These are phyloP conservation scores for Cardiocondyla obscurior DNA, from an alignment of 1,140 invertebrate genomes.

Conservation along the genomic window DNA sequence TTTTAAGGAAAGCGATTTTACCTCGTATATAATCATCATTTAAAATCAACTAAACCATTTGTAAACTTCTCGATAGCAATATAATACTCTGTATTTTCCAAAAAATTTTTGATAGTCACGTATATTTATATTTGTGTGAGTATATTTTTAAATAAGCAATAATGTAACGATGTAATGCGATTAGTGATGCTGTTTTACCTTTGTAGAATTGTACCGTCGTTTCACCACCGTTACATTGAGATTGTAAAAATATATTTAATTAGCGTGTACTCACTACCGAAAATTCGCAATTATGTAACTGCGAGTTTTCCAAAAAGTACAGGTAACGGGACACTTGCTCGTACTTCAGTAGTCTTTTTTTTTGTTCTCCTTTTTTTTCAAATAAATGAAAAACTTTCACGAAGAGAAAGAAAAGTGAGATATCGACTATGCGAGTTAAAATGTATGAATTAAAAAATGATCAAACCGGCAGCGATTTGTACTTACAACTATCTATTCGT, in stretches of 20 bases:
- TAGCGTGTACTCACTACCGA: conserved; percentile 10
- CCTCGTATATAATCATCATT: conserved; percentile 32
- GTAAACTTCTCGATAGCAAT: conserved; percentile 40
- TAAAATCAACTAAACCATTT: conserved; percentile 16
- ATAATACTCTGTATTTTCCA: conserved; percentile 47
- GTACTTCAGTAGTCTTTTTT: not conserved
- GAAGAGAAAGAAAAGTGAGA: conserved; percentile 49
- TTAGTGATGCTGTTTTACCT: conserved; percentile 29
- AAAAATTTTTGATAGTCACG: conserved; percentile 40
- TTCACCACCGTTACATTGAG: conserved; percentile 19
- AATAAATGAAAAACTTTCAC: conserved; percentile 5
- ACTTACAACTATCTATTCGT: conserved; percentile 33
- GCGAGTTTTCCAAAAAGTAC: not conserved
- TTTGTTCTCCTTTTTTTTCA: too few relatives aligned
- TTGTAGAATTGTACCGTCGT: conserved; percentile 37
- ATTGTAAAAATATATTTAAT: conserved; percentile 43
- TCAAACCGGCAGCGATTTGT: conserved; percentile 23
- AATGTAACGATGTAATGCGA: conserved; percentile 44
- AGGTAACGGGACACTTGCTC: not conserved
- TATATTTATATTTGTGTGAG: conserved; percentile 45
- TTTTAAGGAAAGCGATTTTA: conserved; percentile 37
- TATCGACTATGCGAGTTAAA: conserved; percentile 3
- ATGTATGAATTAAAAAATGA: not conserved
- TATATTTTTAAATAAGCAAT: conserved; percentile 56
- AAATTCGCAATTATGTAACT: conserved; percentile 20